Conservation (phyloP, 2,888 invertebrate genomes). For the Gymnosoma rotundatum region DNA sequence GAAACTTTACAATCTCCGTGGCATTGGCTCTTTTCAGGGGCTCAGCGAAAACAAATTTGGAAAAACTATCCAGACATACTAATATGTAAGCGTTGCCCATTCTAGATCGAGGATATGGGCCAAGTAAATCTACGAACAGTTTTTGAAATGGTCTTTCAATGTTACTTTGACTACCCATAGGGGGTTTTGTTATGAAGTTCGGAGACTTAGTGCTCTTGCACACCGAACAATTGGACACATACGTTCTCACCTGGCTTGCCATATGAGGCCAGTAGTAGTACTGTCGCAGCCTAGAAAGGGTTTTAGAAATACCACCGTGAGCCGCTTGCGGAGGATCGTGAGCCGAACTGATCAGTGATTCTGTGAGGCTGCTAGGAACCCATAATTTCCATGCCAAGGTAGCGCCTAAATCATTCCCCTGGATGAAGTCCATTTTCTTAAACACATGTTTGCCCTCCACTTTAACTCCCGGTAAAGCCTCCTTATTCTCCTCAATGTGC, state of each 20-base stretch:
- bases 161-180: neutral
- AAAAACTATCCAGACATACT: constrained; percentile 8
- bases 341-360: neutral
- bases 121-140: too few species aligned
- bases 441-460: neutral
- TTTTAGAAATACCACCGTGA: neutral
- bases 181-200: neutral
- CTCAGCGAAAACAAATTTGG: neutral
- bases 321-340: neutral
- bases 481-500: neutral
- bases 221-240: neutral
- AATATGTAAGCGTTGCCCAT: neutral
- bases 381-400: neutral
- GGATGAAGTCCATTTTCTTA: neutral
- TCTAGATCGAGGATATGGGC: too few species aligned
- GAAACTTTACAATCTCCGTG: neutral
- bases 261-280: neutral
- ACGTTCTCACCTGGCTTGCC: neutral
- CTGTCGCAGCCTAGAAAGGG: neutral
- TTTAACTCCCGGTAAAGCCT: neutral
- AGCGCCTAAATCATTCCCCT: neutral
- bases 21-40: neutral
- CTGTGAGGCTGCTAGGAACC: neutral
- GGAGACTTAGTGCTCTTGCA: neutral
- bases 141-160: too few species aligned